These are phyloP conservation scores for Rattus norvegicus DNA, from an alignment of 2,113 vertebrate genomes.

Conservation along the genomic window DNA sequence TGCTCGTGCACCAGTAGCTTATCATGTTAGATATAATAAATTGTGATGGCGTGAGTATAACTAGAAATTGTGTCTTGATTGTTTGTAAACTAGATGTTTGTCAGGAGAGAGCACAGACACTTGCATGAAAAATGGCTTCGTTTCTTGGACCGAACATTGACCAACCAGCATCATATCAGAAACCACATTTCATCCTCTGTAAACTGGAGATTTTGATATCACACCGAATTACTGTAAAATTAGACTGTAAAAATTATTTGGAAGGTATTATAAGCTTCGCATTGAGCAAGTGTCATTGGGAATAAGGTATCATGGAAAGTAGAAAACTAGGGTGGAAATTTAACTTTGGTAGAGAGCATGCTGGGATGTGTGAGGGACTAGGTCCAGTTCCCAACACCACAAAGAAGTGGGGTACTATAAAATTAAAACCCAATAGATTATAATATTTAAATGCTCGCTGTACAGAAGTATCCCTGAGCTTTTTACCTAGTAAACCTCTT, in stretches of 20 bases:
- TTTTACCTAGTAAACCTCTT: neutral
- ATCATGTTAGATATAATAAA: neutral
- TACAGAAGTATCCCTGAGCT: neutral
- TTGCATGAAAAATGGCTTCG: neutral
- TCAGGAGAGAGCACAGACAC: neutral
- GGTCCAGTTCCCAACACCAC: neutral
- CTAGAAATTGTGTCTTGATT: neutral
- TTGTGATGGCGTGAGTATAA: neutral
- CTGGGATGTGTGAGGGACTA: neutral
- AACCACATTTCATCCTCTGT: neutral
- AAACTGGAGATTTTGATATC: neutral
- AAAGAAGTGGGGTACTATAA: neutral
- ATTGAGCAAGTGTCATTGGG: neutral
- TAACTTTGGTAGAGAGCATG: neutral
- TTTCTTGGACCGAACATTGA: constrained; percentile 25
- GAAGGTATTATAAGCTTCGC: neutral
- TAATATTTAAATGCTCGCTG: neutral
- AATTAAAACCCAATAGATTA: neutral
- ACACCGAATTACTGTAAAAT: constrained; percentile 3
- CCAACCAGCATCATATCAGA: neutral
- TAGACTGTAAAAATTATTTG: constrained; percentile 3
- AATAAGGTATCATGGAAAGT: neutral
- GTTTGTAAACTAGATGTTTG: neutral
- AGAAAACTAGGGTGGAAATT: neutral
- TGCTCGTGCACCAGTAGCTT: neutral